phyloP scores from a whole-genome alignment of 2,888 invertebrate genomes.

The Heliconius aoede region DNA sequence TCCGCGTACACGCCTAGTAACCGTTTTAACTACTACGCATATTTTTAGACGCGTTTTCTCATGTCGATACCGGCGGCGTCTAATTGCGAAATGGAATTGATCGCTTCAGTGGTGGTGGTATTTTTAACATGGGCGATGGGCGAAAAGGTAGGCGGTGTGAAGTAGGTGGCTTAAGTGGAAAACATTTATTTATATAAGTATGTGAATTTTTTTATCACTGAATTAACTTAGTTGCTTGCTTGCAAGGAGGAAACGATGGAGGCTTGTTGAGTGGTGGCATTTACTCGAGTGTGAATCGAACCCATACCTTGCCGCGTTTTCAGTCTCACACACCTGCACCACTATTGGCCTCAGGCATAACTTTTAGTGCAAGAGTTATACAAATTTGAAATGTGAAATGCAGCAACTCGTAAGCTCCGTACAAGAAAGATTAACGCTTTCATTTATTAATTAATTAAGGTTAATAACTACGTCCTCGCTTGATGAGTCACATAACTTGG shows the following conservation, averaged over 20 bases:
- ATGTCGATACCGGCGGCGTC: conserved; percentile 32
- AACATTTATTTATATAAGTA: not conserved
- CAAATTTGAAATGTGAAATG: not conserved
- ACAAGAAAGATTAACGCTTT: conserved; percentile 28
- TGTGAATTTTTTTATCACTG: not conserved
- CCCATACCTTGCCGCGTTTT: no score
- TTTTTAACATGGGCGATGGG: conserved; percentile 26
- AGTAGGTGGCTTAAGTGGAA: not conserved
- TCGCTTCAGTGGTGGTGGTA: conserved; percentile 25
- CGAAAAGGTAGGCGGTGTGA: not conserved
- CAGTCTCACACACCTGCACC: no score
- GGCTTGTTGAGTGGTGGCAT: no score
- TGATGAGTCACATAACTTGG: conserved; percentile 10
- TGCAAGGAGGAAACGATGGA: no score
- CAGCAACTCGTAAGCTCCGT: conserved; percentile 2
- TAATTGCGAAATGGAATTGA: conserved; percentile 38
- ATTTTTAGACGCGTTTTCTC: conserved; percentile 36
- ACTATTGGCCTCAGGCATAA: not conserved
- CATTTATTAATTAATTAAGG: conserved; percentile 24
- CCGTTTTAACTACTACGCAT: conserved; percentile 21
- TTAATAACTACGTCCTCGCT: conserved; percentile 26
- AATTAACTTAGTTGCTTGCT: not conserved
- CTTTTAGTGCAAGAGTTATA: not conserved
- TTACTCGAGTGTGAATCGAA: no score
- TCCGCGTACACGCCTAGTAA: conserved; percentile 32